These are phyloP conservation scores for Dicrostonyx torquatus DNA, from an alignment of 2,797 vertebrate species.

Conservation along the genomic window DNA sequence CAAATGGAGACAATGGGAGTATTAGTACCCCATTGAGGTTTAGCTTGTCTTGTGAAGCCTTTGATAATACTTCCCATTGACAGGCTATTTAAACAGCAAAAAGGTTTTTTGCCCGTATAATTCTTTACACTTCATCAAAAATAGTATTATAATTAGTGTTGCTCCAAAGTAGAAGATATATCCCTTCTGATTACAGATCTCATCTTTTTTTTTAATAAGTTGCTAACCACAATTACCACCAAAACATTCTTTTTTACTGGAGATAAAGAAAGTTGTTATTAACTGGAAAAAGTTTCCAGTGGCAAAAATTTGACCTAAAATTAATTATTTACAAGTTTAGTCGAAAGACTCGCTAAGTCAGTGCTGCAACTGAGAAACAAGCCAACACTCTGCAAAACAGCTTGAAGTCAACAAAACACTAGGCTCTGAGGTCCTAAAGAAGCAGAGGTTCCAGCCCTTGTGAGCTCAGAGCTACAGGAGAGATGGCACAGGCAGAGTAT, in stretches of 20 bases:
- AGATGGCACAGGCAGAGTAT: neutral
- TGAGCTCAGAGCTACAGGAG: constrained; percentile 69
- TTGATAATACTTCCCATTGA: constrained; percentile 21
- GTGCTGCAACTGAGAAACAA: constrained; percentile 76
- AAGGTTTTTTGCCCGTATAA: neutral
- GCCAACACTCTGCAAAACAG: constrained; percentile 77
- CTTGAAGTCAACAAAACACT: constrained; percentile 76
- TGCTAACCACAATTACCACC: constrained; percentile 44
- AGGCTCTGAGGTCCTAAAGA: constrained; percentile 69
- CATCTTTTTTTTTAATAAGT: constrained; percentile 72
- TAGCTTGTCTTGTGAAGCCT: constrained; percentile 22
- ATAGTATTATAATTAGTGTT: constrained; percentile 32
- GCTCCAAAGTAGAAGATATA: constrained; percentile 15
- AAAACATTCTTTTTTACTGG: constrained; percentile 52
- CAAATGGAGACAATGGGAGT: neutral
- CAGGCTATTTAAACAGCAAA: constrained; percentile 6
- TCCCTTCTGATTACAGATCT: constrained; percentile 40
- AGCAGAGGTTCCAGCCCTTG: constrained; percentile 61
- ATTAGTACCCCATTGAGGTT: constrained; percentile 25
- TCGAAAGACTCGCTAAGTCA: constrained; percentile 78
- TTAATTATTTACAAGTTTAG: constrained; percentile 79
- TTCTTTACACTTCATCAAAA: constrained; percentile 49
- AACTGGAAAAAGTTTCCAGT: constrained; percentile 75
- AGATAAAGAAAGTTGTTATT: constrained; percentile 73
- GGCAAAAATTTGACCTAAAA: constrained; percentile 70